Base-by-base conservation (phyloP, 2,888 invertebrate species). In the Pristionchus maxplancki region DNA sequence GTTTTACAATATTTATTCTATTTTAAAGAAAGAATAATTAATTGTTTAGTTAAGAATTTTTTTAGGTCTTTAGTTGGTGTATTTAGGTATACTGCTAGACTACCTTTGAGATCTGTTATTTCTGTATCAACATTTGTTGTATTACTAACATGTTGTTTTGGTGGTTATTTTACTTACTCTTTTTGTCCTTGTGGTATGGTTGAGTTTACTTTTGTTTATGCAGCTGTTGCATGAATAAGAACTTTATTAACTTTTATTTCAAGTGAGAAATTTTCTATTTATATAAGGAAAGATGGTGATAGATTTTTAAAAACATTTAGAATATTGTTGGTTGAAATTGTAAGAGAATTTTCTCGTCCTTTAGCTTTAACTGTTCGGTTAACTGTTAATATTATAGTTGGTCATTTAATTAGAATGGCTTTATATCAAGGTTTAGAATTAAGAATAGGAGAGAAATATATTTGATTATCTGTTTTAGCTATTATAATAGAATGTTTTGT, bases 131-230 rank as follows among this genome's bases (percentile, higher is more conserved):
- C 88, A 95, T 84, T 95, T 95, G 40, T 91, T 91, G 24, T 88
- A 94, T 88, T 95, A 94, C 91, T 94, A 93, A 89, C 94, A 93
- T 91, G 94, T 94, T 78, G 95, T 93, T 81, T 94, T 94, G 89
- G 91, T 93, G 89, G 94, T 95, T 91, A 95, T 95, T 92, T 90
- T 89, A 90, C 90, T 89, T 90, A 90, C 90, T 92, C 90, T 90
- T 90, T 92, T 92, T 92, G 91, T 90, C 91, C 91, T 91, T 92
- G 91, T 92, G 91, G 91, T 74, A 92, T 92, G 87, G 89, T 91
- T 34, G 91, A 91, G 53, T 96, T 95, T 96, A 95, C 96, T 95
- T 96, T 93, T 96, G 96, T 0, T 90, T 96, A 91, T 92, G 91
- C 92, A 74, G 88, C 90, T 82, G 90, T 92, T 37, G 90, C 91